Base-by-base conservation (phyloP, 2,113 vertebrate species). In the Anolis carolinensis region DNA sequence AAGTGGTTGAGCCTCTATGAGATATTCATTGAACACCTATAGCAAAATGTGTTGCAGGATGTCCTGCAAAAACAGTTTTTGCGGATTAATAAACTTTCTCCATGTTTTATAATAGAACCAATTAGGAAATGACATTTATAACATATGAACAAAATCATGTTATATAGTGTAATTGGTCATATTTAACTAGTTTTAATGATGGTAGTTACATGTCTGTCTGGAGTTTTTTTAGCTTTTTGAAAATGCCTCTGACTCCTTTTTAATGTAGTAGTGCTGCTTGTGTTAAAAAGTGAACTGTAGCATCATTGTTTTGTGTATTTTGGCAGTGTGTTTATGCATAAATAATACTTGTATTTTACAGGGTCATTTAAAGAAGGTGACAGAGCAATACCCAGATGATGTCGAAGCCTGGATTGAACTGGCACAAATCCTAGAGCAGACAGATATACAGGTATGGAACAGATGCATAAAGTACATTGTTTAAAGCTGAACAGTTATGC, bases 351-450 rank as follows among this genome's bases (percentile, higher is more conserved):
- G 68, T 94, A 67, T 67, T 89, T 90, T 86, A 13, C 83, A 99
- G 98, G 98, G 98, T 30, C 98, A 99, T 95, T 94, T 99, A 85
- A 99, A 99, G 92, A 99, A 99, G 92, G 98, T 99, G 50, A 99
- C 98, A 2, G 99, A 99, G 93, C 99, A 99, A 76, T 99, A 99
- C 91, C 98, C 98, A 23, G 99, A 99, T 93, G 99, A 99, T 34
- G 98, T 99, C 83, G 99, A 99, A 93, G 99, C 99, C 0, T 99
- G 99, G 99, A 99, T 99, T 86, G 99, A 99, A 92, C 92, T 99
- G 87, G 99, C 98, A 77, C 98, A 99, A 90, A 99, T 99, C 93
- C 95, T 99, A 86, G 99, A 99, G 90, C 99, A 99, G 96, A 99
- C 99, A 0, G 99, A 99, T 92, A 99, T 99, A 92, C 98, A 98